Evolutionary conservation across 92 coral and sea anemone species (phyloP).

Genomic region (Blastomussa wellsi): DNA sequence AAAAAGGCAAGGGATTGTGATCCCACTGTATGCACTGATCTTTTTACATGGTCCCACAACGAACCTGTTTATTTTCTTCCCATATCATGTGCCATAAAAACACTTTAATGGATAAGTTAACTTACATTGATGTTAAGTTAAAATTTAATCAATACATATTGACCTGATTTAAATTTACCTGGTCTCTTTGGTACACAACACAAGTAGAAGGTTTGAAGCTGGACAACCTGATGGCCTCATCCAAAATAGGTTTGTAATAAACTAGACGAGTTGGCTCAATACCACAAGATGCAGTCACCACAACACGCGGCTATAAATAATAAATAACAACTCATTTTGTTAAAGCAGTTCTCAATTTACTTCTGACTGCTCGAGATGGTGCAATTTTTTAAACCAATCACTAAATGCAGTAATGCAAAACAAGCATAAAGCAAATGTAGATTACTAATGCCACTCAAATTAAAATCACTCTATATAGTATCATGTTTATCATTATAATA

Average conservation of each 20-base stretch:
- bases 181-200: constrained; percentile 87
- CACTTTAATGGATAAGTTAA: too few species aligned
- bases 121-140: too few species aligned
- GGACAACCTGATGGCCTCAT: constrained; percentile 88
- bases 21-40: neutral
- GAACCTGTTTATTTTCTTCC: neutral
- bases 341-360: too few species aligned
- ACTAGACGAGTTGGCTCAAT: constrained; percentile 90
- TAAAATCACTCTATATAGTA: too few species aligned
- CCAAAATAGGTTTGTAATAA: constrained; percentile 89
- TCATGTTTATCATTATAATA: neutral
- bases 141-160: neutral
- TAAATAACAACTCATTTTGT: neutral
- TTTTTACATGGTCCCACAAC: neutral
- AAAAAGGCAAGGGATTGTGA: neutral
- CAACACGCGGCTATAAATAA: constrained; percentile 81
- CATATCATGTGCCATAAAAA: too few species aligned
- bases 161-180: constrained; percentile 47
- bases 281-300: constrained; percentile 97
- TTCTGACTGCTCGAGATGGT: too few species aligned
- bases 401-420: too few species aligned
- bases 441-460: too few species aligned
- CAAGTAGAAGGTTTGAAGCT: constrained; percentile 86
- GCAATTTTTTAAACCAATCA: too few species aligned
- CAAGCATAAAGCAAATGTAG: too few species aligned